phyloP scores from a whole-genome alignment of 2,797 vertebrate species.

The Emydoidea blandingii region DNA sequence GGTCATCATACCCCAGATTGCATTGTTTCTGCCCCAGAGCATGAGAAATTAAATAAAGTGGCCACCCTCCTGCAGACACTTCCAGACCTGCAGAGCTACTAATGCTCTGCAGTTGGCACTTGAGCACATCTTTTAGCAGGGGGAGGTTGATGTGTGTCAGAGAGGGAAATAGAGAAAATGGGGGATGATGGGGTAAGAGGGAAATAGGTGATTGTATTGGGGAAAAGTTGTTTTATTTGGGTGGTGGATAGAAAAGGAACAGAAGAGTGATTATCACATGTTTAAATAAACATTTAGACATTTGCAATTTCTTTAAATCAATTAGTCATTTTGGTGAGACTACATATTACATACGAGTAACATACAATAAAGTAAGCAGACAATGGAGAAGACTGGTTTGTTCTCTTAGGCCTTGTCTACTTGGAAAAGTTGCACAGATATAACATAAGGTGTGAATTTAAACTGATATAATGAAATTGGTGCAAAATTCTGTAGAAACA shows the following conservation, averaged over 20 bases:
- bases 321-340: neutral
- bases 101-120: neutral
- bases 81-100: neutral
- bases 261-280: neutral
- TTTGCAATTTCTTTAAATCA: neutral
- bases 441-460: neutral
- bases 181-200: neutral
- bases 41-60: neutral
- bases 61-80: neutral
- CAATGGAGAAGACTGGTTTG: neutral
- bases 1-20: conserved; percentile 25
- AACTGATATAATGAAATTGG: neutral
- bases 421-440: neutral
- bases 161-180: neutral
- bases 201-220: neutral
- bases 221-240: neutral
- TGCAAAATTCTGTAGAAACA: neutral
- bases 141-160: neutral
- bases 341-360: neutral
- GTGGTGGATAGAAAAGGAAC: neutral
- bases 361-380: neutral
- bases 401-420: neutral
- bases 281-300: neutral
- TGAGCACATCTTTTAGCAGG: neutral
- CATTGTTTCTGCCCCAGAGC: conserved; percentile 30